Evolutionary conservation across 2,797 vertebrate species (phyloP), one percentile per base, ranked within the genome.

Genomic region (Halcyon smyrnensis): DNA sequence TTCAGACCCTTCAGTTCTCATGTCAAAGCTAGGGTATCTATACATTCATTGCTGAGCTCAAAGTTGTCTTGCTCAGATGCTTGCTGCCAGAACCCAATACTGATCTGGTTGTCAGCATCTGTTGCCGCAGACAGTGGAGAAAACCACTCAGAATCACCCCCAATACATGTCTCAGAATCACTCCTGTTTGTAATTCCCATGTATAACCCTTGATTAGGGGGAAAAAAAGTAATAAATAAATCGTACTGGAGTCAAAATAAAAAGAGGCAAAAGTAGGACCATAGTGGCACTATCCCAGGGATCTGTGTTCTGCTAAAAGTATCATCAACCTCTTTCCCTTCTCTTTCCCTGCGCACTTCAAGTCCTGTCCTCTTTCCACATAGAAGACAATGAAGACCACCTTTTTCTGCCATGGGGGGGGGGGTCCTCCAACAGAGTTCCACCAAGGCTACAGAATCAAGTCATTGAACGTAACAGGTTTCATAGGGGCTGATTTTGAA

Each of bases 231-330:
- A 41, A 7, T 11, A n/a, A 16, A 28, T 30, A 39, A 6, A 16
- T 21, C 28, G 17, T 9, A 17, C 14, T 41, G 6, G 4, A 7
- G 23, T 53, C 12, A 69, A 48, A 64, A 54, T 20, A 30, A 46
- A 45, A 78, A 69, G 7, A 73, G 63, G 8, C 3, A 68, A 37
- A 76, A 39, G 6, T 16, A 36, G 37, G 41, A 13, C 12, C 7
- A 5, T 28, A 32, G 19, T 8, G 70, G 6, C 9, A 43, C 10
- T 75, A 11, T 28, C 28, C 17, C 12, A 67, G 56, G 24, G 7
- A 78, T 20, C 2, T 0, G 0, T 12, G 3, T 48, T 81, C 32
- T 78, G 23, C 14, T 34, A 25, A 17, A 24, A 8, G 3, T 17
- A 10, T 56, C 8, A 53, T 36, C 27, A 36, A 16, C 25, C 2